Evolutionary conservation across 2,888 invertebrate species (phyloP).

Genomic region (Teinopalpus imperialis): DNA sequence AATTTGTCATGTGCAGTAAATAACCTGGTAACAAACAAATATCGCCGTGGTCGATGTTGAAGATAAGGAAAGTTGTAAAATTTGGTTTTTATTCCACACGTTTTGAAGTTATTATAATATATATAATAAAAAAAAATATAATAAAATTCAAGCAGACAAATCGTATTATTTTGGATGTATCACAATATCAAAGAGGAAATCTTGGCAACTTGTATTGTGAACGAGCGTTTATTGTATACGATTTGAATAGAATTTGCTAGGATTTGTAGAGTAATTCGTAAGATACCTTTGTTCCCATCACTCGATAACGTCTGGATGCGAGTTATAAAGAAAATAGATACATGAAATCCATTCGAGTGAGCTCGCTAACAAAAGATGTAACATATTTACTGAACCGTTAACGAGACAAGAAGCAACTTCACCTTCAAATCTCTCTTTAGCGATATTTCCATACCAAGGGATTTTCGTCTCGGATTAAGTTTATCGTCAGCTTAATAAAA

Average conservation of each 20-base stretch:
- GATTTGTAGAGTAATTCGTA: slow-evolving; percentile 4
- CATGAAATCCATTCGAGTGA: not conserved
- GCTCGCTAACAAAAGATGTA: slow-evolving; percentile 12
- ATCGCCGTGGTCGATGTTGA: too few species aligned
- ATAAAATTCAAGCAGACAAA: too few species aligned
- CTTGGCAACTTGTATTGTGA: too few species aligned
- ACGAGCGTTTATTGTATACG: too few species aligned
- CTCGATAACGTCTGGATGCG: slow-evolving; percentile 15
- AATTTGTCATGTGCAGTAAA: too few species aligned
- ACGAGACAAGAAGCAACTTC: slow-evolving; percentile 15
- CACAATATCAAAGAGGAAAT: too few species aligned
- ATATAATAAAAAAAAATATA: too few species aligned
- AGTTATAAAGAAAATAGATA: slow-evolving; percentile 8
- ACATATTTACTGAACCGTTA: slow-evolving; percentile 16
- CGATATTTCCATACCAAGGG: slow-evolving; percentile 11
- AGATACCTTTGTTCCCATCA: slow-evolving; percentile 12
- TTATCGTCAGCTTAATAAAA: not conserved
- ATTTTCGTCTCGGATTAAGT: not conserved
- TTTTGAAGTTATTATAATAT: too few species aligned
- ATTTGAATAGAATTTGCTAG: slow-evolving; percentile 7
- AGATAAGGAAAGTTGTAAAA: too few species aligned
- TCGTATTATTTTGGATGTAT: too few species aligned
- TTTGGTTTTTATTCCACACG: too few species aligned
- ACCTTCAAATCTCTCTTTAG: slow-evolving; percentile 3
- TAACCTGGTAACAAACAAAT: too few species aligned